phyloP scores from a whole-genome alignment of 2,888 invertebrate species.

The Tachystola acroxantha region DNA sequence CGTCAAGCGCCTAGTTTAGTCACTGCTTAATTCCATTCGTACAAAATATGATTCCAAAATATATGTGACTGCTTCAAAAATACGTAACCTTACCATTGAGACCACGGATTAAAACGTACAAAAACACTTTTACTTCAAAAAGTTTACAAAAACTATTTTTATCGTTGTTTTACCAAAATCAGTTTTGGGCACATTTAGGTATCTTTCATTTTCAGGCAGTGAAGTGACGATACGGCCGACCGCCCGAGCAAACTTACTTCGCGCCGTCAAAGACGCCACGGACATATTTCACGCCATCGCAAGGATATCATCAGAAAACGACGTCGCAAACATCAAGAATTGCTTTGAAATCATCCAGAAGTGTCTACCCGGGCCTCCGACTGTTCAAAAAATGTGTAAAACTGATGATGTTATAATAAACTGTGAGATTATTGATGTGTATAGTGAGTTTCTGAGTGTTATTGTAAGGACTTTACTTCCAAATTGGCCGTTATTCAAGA shows the following conservation, averaged over 20 bases:
- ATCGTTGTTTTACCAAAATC: conserved; percentile 20
- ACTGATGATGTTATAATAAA: conserved; percentile 55
- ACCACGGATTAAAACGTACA: too few species aligned
- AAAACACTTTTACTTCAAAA: too few species aligned
- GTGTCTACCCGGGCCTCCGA: conserved; percentile 77
- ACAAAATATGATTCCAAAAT: too few species aligned
- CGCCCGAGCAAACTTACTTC: conserved; percentile 24
- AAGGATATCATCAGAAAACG: conserved; percentile 43
- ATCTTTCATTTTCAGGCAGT: conserved; percentile 56
- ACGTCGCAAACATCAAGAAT: conserved; percentile 31
- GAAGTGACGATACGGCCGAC: conserved; percentile 9
- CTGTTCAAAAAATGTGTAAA: conserved; percentile 81
- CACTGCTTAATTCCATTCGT: too few species aligned
- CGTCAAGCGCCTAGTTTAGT: too few species aligned
- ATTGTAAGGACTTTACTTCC: conserved; percentile 69
- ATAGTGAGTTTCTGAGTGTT: conserved; percentile 68
- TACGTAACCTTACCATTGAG: too few species aligned
- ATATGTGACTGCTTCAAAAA: conserved; percentile 29
- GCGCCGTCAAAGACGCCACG: conserved; percentile 38
- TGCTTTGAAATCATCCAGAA: conserved; percentile 22
- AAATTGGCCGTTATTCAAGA: conserved; percentile 78
- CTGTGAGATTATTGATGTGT: conserved; percentile 56
- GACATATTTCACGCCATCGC: conserved; percentile 40
- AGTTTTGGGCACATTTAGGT: conserved; percentile 72
- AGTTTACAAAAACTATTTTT: too few species aligned